Percentiles rank a stretch among this genome's conserved stretches.
Conservation (phyloP, 2,888 invertebrate species). For the Agrotis ipsilon region DNA sequence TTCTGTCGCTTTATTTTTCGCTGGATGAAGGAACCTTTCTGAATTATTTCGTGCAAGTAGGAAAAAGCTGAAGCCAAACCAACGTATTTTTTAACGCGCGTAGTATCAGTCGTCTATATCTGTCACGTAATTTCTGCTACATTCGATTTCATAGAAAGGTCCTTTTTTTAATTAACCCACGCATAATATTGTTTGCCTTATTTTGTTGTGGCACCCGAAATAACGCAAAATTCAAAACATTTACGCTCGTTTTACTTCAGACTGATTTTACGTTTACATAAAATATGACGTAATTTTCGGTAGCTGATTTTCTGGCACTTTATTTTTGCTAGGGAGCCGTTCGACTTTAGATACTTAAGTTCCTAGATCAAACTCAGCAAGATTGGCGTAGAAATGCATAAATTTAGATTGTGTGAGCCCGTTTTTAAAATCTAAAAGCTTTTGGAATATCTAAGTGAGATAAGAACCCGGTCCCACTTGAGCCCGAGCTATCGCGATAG, state of each 20-base stretch:
- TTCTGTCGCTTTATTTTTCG: background rate
- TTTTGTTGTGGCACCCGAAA: no score
- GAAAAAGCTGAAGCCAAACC: no score
- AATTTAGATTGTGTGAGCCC: constrained; percentile 67
- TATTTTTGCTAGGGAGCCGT: background rate
- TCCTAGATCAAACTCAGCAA: constrained; percentile 59
- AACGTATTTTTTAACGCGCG: no score
- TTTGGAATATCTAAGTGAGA: constrained; percentile 62
- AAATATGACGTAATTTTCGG: background rate
- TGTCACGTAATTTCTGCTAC: no score
- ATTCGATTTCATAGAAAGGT: no score
- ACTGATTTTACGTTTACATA: background rate
- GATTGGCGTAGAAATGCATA: constrained; percentile 71
- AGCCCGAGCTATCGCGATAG: constrained; percentile 52
- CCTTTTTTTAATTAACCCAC: no score
- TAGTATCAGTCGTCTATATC: no score
- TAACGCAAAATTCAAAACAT: no score
- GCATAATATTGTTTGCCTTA: no score
- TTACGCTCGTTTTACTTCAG: no score
- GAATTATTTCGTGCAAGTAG: no score
- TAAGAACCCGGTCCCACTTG: constrained; percentile 51
- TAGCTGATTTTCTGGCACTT: background rate
- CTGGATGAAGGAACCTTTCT: no score
- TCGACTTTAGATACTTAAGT: constrained; percentile 39
- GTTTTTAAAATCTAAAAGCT: constrained; percentile 66